A percentile compares a stretch with the other conserved stretches of the same genome.
phyloP scores from a whole-genome alignment of 2,888 invertebrate species.

The Spilarctia lutea region DNA sequence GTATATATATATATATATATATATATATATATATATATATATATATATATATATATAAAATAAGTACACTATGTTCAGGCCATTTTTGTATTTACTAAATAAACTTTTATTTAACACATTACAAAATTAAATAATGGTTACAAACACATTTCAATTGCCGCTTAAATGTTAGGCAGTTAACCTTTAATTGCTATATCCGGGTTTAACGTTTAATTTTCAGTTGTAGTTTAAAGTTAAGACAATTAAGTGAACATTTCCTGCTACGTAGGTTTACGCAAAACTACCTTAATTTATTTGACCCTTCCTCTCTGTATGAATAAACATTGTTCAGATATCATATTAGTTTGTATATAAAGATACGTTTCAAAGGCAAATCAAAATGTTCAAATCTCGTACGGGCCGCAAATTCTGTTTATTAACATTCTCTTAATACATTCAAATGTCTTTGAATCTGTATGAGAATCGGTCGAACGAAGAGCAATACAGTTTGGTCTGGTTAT shows the following conservation, averaged over 20 bases:
- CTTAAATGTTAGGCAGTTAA: conserved; percentile 1
- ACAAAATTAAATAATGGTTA: background rate
- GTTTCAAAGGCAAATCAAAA: conserved; percentile 34
- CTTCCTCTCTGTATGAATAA: conserved; percentile 10
- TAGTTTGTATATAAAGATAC: conserved; percentile 27
- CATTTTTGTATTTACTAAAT: no score
- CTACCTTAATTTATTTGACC: conserved; percentile 23
- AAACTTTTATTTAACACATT: no score
- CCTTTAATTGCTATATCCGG: background rate
- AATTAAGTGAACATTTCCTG: conserved; percentile 23
- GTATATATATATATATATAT: background rate
- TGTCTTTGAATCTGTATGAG: conserved; percentile 71
- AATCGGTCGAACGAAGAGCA: conserved; percentile 72
- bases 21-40: background rate
- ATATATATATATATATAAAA: background rate
- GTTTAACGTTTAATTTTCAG: conserved; percentile 12
- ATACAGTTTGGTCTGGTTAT: conserved; percentile 56
- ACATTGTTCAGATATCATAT: conserved; percentile 14
- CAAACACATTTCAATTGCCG: conserved; percentile 3
- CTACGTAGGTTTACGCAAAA: conserved; percentile 7
- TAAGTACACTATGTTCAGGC: no score
- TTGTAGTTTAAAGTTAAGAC: conserved; percentile 14
- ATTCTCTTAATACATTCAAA: conserved; percentile 72
- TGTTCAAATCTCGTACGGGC: conserved; percentile 15
- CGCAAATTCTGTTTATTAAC: conserved; percentile 52